Evolutionary conservation across 2,888 invertebrate species (phyloP).

Genomic region (Taphrorychus bicolor): DNA sequence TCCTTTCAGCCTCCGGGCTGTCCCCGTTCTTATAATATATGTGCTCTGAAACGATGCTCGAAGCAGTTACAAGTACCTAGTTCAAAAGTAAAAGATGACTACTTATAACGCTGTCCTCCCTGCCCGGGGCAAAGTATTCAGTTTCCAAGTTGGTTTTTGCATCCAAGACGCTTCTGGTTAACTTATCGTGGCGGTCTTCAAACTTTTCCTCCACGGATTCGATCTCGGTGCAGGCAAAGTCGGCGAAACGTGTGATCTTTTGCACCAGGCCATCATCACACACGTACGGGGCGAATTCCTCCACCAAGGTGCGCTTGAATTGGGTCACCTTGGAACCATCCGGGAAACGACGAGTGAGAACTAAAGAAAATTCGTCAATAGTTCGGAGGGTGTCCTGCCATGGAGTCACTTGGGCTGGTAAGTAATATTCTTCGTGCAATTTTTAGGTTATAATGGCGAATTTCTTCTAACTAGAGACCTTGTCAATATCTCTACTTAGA

Average conservation of each 20-base stretch:
- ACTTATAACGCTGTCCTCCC: constrained; percentile 71
- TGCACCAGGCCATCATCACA: constrained; percentile 75
- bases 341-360: constrained; percentile 70
- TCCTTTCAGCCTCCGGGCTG: constrained; percentile 54
- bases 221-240: constrained; percentile 64
- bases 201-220: constrained; percentile 67
- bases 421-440: too few relatives aligned
- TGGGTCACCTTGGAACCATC: constrained; percentile 70
- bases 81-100: neutral
- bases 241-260: constrained; percentile 67
- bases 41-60: constrained; percentile 56
- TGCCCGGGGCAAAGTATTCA: constrained; percentile 71
- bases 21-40: constrained; percentile 52
- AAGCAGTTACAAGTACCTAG: neutral
- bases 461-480: too few relatives aligned
- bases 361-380: constrained; percentile 46
- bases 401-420: too few relatives aligned
- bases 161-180: constrained; percentile 65
- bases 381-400: too few relatives aligned
- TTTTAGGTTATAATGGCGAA: too few relatives aligned
- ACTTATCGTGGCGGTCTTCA: constrained; percentile 70
- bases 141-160: constrained; percentile 62
- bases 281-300: constrained; percentile 80
- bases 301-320: constrained; percentile 77
- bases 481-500: too few relatives aligned